Base-by-base conservation (phyloP, 1,140 invertebrate species). In the Aphaenogaster floridana region DNA sequence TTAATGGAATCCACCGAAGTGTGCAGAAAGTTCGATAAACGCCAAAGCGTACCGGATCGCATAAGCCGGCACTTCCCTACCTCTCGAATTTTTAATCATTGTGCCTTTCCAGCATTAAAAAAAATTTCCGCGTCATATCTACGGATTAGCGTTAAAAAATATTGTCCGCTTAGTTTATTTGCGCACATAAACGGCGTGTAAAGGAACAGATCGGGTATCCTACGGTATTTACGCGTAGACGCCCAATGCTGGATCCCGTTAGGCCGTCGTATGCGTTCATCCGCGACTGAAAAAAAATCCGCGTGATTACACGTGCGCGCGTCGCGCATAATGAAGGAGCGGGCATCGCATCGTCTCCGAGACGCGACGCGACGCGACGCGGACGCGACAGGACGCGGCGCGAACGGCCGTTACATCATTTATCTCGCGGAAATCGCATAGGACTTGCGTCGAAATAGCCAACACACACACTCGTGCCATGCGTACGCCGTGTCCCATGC, bases 311-410 rank as follows among this genome's bases (percentile, higher is more conserved):
- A 78, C 78, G 36, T 57, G 87, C 59, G 63, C 13, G 61, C 79
- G 79, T 89, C 61, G 80, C 79, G 90, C 86, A 91, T 93, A 93
- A 93, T 89, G 89, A 92, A 93, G 85, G 59, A 88, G 74, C 72
- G 45, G 74, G 52, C 59, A 64, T 21, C 54, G 71, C 59, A 64
- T 21, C 54, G 71, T 34, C 80, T 36, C 34, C 28, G 54, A 83
- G 68, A 72, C 39, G 78, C 42, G 57, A 66, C 36, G 36, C 54
- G 54, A 63, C 45, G 79, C 81, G 64, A 57, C 42, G 57, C 42
- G 21, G 11, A 28, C 42, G 66, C 80, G 54, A 81, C 66, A 50
- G 34, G 79, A 74, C 50, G 69, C 69, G 69, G 50, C 48, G 59
- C 48, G 52, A 79, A 91, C 83, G 86, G 85, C 87, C 86, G 66